A percentile compares a stretch with the other conserved stretches of the same genome.
These are phyloP conservation scores for Muscicapa adusta DNA, from an alignment of 2,113 vertebrate species.

Conservation along the genomic window DNA sequence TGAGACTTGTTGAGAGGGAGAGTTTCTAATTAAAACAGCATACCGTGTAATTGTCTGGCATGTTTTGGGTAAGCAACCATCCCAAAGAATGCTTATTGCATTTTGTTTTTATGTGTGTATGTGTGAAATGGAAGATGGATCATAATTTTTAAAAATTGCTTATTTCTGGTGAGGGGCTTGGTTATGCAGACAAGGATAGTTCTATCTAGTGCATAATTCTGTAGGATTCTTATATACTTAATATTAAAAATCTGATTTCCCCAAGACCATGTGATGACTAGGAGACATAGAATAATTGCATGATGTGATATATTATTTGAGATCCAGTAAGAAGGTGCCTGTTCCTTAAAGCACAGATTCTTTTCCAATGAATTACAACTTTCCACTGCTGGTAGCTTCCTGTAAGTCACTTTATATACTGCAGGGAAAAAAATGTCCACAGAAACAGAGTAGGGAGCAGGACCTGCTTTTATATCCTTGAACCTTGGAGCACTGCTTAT, in stretches of 20 bases:
- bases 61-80: background rate
- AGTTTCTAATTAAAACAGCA: background rate
- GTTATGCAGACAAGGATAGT: background rate
- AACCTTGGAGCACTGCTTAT: background rate
- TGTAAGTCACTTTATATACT: background rate
- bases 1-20: background rate
- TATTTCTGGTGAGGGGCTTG: background rate
- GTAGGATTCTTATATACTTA: background rate
- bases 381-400: conserved; percentile 3
- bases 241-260: conserved; percentile 1
- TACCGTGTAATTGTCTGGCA: background rate
- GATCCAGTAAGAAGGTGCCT: conserved; percentile 8
- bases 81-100: background rate
- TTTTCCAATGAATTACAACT: conserved; percentile 30
- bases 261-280: conserved; percentile 39
- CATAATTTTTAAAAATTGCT: background rate
- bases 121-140: background rate
- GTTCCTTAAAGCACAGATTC: conserved; percentile 28
- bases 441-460: background rate
- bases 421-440: background rate
- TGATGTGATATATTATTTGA: conserved; percentile 52
- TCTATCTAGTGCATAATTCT: background rate
- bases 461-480: background rate
- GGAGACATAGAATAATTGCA: conserved; percentile 53
- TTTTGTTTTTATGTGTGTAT: background rate